Conservation (phyloP, 2,113 vertebrate genomes). For the Ctenodactylus gundi region DNA sequence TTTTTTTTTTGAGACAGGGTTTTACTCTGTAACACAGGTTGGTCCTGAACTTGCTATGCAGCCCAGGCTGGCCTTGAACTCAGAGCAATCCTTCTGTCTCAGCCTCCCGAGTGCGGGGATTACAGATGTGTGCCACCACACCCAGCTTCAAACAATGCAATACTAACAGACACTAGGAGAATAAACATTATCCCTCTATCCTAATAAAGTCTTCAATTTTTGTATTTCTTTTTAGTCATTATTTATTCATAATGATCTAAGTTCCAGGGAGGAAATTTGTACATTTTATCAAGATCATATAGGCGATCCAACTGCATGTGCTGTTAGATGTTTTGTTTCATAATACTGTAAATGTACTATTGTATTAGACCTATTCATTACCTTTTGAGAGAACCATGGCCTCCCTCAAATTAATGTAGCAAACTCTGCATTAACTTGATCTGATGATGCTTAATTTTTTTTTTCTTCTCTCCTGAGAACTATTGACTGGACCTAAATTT, state of each 20-base stretch:
- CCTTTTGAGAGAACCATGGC: not conserved
- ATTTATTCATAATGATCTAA: not conserved
- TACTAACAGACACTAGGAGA: not conserved
- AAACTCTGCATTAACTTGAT: conserved; percentile 18
- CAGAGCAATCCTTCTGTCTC: no score
- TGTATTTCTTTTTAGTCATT: not conserved
- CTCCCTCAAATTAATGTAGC: not conserved
- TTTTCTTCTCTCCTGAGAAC: conserved; percentile 41
- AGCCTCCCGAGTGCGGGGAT: no score
- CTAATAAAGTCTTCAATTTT: not conserved
- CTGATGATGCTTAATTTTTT: conserved; percentile 17
- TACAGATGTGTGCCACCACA: no score
- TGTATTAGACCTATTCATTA: not conserved
- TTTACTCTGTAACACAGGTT: no score
- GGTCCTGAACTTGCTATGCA: no score
- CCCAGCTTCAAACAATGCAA: no score
- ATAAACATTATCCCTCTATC: not conserved
- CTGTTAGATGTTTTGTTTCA: not conserved
- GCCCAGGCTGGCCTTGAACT: no score
- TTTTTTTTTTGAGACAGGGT: no score
- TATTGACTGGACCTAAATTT: conserved; percentile 64
- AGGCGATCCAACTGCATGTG: not conserved
- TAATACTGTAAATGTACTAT: not conserved
- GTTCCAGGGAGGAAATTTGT: not conserved
- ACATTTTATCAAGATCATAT: not conserved